Evolutionary conservation across 2,888 invertebrate species (phyloP).

Genomic region (Eledona agricola): DNA sequence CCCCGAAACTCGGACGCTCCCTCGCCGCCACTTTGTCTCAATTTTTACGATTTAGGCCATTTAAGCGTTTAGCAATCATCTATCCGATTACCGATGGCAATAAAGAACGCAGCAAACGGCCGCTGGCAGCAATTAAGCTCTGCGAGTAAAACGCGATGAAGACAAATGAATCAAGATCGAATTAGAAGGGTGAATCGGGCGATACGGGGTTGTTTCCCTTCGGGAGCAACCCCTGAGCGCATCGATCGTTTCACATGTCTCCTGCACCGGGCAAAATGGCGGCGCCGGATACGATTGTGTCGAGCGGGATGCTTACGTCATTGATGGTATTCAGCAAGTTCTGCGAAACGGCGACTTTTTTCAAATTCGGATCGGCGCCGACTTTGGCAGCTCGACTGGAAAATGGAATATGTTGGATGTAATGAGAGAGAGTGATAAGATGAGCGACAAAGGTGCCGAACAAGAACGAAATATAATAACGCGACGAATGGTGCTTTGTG

Average conservation of each 20-base stretch:
- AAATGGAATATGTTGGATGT: slow-evolving; percentile 15
- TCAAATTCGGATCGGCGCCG: slow-evolving; percentile 2
- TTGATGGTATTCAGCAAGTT: slow-evolving; percentile 15
- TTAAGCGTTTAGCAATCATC: slow-evolving; percentile 23
- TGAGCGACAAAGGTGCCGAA: slow-evolving; percentile 7
- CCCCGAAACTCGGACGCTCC: no score
- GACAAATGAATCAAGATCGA: slow-evolving; percentile 53
- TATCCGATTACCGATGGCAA: slow-evolving; percentile 34
- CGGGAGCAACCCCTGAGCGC: slow-evolving; percentile 47
- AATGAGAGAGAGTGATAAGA: slow-evolving; percentile 3
- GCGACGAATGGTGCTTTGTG: background rate
- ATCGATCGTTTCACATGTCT: slow-evolving; percentile 61
- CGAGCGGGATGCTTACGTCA: slow-evolving; percentile 37
- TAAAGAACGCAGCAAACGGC: slow-evolving; percentile 35
- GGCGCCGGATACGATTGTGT: slow-evolving; percentile 39
- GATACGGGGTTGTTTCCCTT: slow-evolving; percentile 52
- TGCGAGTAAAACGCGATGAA: slow-evolving; percentile 47
- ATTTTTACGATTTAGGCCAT: no score
- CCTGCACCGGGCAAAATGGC: slow-evolving; percentile 61
- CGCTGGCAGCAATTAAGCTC: slow-evolving; percentile 37
- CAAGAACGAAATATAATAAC: background rate
- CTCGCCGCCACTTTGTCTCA: no score
- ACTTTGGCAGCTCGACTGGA: slow-evolving; percentile 20
- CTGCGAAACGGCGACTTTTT: slow-evolving; percentile 4
- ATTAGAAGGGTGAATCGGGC: slow-evolving; percentile 43